Conservation (phyloP, 30 jellyfish, hydroid and myxozoan genomes). For the Hydractinia symbiolongicarpus region DNA sequence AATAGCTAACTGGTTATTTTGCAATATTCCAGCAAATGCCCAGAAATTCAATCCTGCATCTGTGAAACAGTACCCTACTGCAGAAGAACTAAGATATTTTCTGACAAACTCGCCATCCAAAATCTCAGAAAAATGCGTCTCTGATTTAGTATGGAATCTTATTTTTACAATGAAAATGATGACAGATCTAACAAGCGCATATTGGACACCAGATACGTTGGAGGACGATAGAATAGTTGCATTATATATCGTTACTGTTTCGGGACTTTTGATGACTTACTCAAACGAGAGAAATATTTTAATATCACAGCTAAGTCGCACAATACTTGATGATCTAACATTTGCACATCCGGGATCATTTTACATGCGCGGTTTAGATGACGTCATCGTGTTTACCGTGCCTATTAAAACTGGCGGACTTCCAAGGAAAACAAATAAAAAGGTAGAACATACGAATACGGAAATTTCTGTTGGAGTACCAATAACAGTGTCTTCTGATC, state of each 20-base stretch:
- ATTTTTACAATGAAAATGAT: slow-evolving; percentile 39
- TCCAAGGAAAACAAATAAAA: neutral
- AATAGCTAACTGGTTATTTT: slow-evolving; percentile 49
- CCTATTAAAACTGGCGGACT: neutral
- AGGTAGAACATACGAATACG: neutral
- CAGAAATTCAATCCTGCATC: slow-evolving; percentile 50
- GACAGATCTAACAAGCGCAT: slow-evolving; percentile 6
- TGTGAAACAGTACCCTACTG: slow-evolving; percentile 63
- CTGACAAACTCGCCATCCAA: neutral
- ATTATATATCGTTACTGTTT: neutral
- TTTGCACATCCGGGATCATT: slow-evolving; percentile 46
- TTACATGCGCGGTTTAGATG: neutral
- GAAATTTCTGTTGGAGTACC: slow-evolving; percentile 7
- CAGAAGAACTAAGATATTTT: slow-evolving; percentile 48
- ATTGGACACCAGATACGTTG: slow-evolving; percentile 33
- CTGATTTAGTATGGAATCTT: slow-evolving; percentile 23
- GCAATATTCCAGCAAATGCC: slow-evolving; percentile 66
- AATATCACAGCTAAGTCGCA: slow-evolving; percentile 16
- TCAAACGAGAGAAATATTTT: neutral
- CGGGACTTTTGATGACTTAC: neutral
- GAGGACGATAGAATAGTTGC: neutral
- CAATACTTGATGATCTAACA: slow-evolving; percentile 34
- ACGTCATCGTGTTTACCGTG: neutral
- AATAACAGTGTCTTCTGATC: neutral
- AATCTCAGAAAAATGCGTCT: slow-evolving; percentile 17